Conservation (phyloP, 2,888 invertebrate genomes). For the Hirtodrosophila duncani region DNA sequence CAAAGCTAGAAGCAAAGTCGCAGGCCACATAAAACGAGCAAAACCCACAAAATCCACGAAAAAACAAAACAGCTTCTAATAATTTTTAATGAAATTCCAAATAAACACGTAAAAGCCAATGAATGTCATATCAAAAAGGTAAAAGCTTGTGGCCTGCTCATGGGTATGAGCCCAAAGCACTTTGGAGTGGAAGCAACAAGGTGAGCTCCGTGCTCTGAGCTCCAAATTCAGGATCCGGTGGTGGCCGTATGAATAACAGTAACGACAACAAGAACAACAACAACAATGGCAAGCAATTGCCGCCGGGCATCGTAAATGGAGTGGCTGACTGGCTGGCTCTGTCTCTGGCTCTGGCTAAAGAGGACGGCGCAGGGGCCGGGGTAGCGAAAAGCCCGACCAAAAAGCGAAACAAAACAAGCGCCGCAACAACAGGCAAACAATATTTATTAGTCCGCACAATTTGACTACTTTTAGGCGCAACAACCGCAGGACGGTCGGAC, state of each 20-base stretch:
- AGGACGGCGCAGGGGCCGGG: conserved; percentile 21
- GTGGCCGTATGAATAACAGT: conserved; percentile 57
- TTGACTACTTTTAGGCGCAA: conserved; percentile 73
- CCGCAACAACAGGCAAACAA: conserved; percentile 67
- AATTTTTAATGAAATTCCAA: conserved; percentile 73
- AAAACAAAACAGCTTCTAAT: conserved; percentile 71
- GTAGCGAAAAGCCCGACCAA: conserved; percentile 19
- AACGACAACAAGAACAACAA: conserved; percentile 11
- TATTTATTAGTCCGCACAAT: conserved; percentile 70
- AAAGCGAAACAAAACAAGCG: conserved; percentile 57
- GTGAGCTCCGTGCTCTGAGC: conserved; percentile 45
- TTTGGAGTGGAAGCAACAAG: conserved; percentile 46
- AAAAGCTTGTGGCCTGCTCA: conserved; percentile 58
- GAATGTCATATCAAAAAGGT: conserved; percentile 73
- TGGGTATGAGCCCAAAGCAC: neutral
- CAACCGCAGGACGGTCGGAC: conserved; percentile 59
- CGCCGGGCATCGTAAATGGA: conserved; percentile 69
- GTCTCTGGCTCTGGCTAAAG: conserved; percentile 1
- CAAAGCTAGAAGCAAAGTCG: conserved; percentile 16
- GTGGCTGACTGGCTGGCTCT: conserved; percentile 40
- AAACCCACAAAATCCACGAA: conserved; percentile 56
- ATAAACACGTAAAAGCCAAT: conserved; percentile 73
- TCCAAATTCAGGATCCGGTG: conserved; percentile 15
- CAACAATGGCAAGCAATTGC: conserved; percentile 58
- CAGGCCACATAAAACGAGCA: conserved; percentile 22